Conservation (phyloP, 2,113 vertebrate genomes). For the Coregonus clupeaformis region DNA sequence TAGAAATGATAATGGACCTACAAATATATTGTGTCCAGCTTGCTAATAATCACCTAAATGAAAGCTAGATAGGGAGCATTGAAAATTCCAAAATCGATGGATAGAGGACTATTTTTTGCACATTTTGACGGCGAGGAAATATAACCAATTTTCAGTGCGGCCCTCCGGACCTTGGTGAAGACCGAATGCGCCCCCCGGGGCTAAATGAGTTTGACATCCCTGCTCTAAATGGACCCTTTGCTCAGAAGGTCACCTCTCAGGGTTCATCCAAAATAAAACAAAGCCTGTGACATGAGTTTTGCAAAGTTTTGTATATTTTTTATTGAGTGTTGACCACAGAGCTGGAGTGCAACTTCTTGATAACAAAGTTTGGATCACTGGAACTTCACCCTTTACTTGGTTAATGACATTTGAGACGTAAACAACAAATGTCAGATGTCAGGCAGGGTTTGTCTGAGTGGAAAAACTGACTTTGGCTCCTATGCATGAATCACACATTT, state of each 20-base stretch:
- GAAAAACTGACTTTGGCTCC: conserved; percentile 30
- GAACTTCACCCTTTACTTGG: conserved; percentile 4
- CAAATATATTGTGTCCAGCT: conserved; percentile 24
- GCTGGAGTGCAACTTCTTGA: conserved; percentile 13
- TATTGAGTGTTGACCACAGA: conserved; percentile 11
- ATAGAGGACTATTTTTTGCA: no score
- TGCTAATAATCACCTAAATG: no score
- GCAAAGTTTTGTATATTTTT: neutral
- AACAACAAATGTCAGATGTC: conserved; percentile 2
- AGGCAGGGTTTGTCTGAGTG: conserved; percentile 19
- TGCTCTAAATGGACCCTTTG: conserved; percentile 37
- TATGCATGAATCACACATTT: conserved; percentile 60
- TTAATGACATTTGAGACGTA: no score
- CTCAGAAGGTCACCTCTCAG: conserved; percentile 29
- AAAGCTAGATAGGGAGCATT: no score
- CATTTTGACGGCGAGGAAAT: no score
- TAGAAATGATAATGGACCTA: no score
- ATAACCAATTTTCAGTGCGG: no score
- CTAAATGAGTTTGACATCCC: no score
- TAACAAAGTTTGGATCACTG: neutral
- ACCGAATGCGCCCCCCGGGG: no score
- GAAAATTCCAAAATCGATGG: no score
- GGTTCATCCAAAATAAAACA: neutral
- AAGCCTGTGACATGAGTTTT: neutral
- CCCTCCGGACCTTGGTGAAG: no score